These are phyloP conservation scores for Malurus splendens DNA, from an alignment of 2,797 vertebrate species.

Conservation along the genomic window DNA sequence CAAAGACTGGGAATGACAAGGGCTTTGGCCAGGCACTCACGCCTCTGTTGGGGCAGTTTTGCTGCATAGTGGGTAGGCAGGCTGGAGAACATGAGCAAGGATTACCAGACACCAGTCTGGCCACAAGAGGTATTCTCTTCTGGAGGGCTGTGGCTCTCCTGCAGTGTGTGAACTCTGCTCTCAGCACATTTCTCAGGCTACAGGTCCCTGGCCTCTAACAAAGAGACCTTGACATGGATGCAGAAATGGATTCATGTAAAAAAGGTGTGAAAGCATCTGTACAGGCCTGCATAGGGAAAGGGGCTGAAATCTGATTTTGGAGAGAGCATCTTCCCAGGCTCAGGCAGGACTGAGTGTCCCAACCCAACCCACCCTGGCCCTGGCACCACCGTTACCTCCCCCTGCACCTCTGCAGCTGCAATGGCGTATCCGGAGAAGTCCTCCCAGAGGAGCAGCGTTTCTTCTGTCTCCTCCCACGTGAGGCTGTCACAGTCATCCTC, in stretches of 20 bases:
- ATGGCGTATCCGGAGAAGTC: conserved; percentile 93
- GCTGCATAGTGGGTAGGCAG: not conserved
- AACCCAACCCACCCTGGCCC: not conserved
- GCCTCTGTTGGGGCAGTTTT: not conserved
- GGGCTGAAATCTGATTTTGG: not conserved
- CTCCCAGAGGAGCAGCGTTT: conserved; percentile 95
- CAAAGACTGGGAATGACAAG: accelerated
- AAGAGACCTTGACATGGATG: not conserved
- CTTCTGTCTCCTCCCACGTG: conserved; percentile 96
- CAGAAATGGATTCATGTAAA: not conserved
- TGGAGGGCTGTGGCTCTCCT: not conserved
- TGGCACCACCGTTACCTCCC: conserved; percentile 78
- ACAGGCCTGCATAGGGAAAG: not conserved
- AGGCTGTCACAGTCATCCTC: conserved; percentile 97
- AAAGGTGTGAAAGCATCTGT: not conserved
- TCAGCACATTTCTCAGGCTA: not conserved
- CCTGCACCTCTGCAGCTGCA: conserved; percentile 82
- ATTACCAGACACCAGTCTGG: not conserved
- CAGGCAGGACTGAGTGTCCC: not conserved
- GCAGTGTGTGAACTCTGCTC: accelerated
- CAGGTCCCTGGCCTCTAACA: not conserved
- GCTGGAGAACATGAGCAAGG: not conserved
- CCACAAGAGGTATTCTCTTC: not conserved
- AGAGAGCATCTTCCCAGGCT: not conserved
- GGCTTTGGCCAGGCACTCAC: not conserved